These are phyloP conservation scores for Elaphurus davidianus DNA, from an alignment of 2,113 vertebrate genomes.

Conservation along the genomic window DNA sequence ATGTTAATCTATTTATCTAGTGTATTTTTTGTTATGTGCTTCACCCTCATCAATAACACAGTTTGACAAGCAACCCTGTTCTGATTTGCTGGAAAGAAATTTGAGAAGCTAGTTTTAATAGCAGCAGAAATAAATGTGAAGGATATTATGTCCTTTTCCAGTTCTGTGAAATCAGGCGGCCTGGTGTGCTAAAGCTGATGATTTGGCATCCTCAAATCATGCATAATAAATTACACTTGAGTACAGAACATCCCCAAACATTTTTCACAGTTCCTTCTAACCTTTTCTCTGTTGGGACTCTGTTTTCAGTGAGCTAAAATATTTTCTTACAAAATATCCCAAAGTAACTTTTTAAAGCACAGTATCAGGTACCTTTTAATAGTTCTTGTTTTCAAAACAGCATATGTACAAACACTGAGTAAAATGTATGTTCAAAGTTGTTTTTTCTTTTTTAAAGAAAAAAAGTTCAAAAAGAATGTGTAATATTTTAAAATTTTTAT, in stretches of 20 bases:
- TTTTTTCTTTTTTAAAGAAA: background rate
- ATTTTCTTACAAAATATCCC: constrained; percentile 22
- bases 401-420: background rate
- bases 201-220: background rate
- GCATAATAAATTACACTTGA: constrained; percentile 28
- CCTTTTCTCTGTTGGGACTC: background rate
- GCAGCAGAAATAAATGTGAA: constrained; percentile 36
- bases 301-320: constrained; percentile 9
- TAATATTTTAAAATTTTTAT: constrained; percentile 31
- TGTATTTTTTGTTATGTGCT: background rate
- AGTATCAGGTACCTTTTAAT: background rate
- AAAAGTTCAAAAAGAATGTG: constrained; percentile 17
- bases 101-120: constrained; percentile 14
- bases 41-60: constrained; percentile 29
- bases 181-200: background rate
- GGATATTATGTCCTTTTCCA: constrained; percentile 2
- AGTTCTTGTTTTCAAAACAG: background rate
- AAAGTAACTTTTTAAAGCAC: background rate
- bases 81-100: background rate
- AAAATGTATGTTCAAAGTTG: background rate
- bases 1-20: constrained; percentile 41
- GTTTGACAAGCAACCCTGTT: background rate
- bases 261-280: background rate
- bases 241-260: background rate
- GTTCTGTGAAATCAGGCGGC: background rate